Evolutionary conservation across 2,797 vertebrate species (phyloP).

Genomic region (Artibeus jamaicensis): DNA sequence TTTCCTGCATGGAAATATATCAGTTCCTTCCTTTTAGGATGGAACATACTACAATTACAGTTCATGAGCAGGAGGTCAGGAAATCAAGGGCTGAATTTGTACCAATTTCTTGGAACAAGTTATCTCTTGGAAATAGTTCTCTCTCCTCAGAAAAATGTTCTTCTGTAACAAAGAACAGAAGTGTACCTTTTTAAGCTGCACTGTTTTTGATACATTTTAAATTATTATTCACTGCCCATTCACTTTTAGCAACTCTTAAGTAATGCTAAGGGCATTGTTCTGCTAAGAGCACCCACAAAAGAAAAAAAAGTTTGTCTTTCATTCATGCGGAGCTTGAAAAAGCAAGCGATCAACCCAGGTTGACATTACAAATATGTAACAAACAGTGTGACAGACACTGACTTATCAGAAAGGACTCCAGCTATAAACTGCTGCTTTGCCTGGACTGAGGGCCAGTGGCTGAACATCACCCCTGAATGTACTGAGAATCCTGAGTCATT

Average conservation of each 20-base stretch:
- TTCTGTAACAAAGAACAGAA: neutral
- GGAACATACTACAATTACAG: neutral
- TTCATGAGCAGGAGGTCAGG: neutral
- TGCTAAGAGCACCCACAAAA: neutral
- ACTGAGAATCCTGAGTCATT: neutral
- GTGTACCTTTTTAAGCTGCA: neutral
- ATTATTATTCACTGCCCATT: neutral
- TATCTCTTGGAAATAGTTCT: neutral
- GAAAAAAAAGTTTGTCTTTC: neutral
- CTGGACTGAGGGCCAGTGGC: no score
- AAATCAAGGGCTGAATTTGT: neutral
- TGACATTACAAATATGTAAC: neutral
- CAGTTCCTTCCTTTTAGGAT: neutral
- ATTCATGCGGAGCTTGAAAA: neutral
- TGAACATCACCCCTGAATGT: neutral
- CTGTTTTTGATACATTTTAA: neutral
- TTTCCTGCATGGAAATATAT: neutral
- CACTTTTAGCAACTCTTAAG: slow-evolving; percentile 1
- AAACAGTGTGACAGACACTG: neutral
- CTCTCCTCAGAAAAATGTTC: neutral
- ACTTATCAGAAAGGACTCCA: neutral
- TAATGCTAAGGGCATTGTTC: neutral
- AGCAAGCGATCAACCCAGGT: neutral
- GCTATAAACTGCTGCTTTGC: neutral
- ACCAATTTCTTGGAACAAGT: neutral